These are phyloP conservation scores for Andrena fulva DNA, from an alignment of 2,888 invertebrate genomes.

Conservation along the genomic window DNA sequence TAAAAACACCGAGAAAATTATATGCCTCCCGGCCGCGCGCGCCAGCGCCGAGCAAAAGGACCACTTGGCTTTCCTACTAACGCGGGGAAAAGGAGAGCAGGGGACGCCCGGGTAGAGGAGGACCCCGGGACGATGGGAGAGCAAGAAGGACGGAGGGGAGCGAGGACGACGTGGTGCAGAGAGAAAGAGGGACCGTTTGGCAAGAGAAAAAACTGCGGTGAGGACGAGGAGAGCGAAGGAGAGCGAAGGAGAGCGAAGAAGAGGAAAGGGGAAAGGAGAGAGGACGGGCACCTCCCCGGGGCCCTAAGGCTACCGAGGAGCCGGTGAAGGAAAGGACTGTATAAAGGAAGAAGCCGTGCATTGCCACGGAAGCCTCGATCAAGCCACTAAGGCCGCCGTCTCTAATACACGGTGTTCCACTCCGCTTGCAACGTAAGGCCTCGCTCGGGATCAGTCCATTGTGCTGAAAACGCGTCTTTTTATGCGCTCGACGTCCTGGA, in stretches of 20 bases:
- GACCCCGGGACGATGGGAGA: conserved; percentile 13
- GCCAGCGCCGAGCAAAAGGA: conserved; percentile 77
- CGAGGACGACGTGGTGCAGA: conserved; percentile 20
- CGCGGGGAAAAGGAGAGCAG: conserved; percentile 72
- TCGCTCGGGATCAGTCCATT: conserved; percentile 64
- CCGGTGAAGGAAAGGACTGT: conserved; percentile 71
- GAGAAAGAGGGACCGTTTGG: conserved; percentile 45
- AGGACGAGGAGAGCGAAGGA: conserved; percentile 29
- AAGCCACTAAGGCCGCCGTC: conserved; percentile 66
- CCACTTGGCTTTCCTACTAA: conserved; percentile 81
- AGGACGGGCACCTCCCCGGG: conserved; percentile 34
- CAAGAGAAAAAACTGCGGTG: conserved; percentile 58
- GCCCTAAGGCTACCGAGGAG: conserved; percentile 70
- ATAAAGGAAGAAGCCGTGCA: conserved; percentile 75
- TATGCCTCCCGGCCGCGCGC: conserved; percentile 82
- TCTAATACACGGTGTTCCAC: conserved; percentile 71
- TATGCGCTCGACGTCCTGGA: conserved; percentile 54
- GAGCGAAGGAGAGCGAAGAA: conserved; percentile 11
- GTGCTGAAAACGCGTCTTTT: conserved; percentile 60
- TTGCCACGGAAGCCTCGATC: conserved; percentile 75
- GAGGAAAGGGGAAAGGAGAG: conserved; percentile 28
- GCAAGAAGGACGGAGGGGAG: conserved; percentile 13
- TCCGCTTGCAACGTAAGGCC: conserved; percentile 63
- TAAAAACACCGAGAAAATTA: conserved; percentile 85
- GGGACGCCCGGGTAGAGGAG: conserved; percentile 57